These are phyloP conservation scores for Eutrigla gurnardus DNA, from an alignment of 2,797 vertebrate species.

Conservation along the genomic window DNA sequence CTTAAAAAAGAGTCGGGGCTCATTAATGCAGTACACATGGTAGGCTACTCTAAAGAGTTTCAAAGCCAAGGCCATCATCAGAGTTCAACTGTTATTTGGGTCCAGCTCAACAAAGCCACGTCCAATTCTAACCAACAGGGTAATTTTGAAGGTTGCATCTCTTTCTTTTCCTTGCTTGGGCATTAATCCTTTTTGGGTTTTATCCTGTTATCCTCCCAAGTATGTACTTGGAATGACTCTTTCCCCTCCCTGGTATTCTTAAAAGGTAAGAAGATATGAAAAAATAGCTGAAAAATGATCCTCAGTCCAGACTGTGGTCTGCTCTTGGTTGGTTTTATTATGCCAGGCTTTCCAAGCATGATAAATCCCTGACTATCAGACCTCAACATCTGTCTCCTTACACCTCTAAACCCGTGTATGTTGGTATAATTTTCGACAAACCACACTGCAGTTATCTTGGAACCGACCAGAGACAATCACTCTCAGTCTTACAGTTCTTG, in stretches of 20 bases:
- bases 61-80: conserved; percentile 20
- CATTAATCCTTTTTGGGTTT: too few species aligned
- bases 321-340: conserved; percentile 2
- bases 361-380: conserved; percentile 22
- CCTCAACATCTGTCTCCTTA: conserved; percentile 22
- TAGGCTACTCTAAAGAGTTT: neutral
- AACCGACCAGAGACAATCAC: conserved; percentile 18
- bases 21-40: conserved; percentile 5
- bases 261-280: conserved; percentile 16
- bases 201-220: too few species aligned
- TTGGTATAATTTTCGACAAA: conserved; percentile 8
- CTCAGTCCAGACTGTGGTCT: conserved; percentile 32
- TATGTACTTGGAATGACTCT: too few species aligned
- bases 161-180: conserved; percentile 16
- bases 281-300: conserved; percentile 19
- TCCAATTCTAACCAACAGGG: neutral
- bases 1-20: neutral
- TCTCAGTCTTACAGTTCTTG: conserved; percentile 5
- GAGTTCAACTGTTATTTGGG: conserved; percentile 7
- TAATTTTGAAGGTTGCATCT: conserved; percentile 8
- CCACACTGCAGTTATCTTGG: conserved; percentile 3
- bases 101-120: neutral
- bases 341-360: conserved; percentile 15
- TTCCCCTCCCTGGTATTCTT: conserved; percentile 2
- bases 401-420: conserved; percentile 1